Evolutionary conservation across 2,888 invertebrate species (phyloP), one percentile per base, ranked within the genome.

Genomic region (Oeneis ivallda): DNA sequence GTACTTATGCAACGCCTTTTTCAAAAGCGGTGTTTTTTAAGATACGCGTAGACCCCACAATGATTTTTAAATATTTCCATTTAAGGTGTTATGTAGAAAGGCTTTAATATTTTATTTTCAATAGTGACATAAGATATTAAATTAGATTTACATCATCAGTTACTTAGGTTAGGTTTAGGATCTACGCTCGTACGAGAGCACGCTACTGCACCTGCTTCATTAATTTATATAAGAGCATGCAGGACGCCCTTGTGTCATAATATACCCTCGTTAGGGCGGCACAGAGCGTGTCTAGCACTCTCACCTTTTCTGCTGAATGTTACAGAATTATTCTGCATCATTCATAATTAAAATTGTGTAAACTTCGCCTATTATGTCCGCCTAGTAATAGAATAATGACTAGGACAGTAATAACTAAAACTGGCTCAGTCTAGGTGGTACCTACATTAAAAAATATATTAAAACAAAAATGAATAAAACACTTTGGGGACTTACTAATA

Each of bases 181-280:
- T 47, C 45, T 47, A 52, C 57, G 43, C 15, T 2, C 15, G 45
- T 56, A 54, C 41, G 41, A 53, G 61, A 43, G 59, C 47, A 65
- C 41, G 45, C 47, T 53, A 15, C 54, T 59, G 50, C 62, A 65
- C 49, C 11, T 49, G 68, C 65, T 68, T 68, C 68, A 65, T 68
- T 68, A 68, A 65, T 63, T 57, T 65, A 66, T 68, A 68, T 59
- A 68, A 63, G 68, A 68, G 66, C 39, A 54, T 65, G 68, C 65
- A 66, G 67, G 67, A 67, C 60, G 64, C 57, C 60, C 64, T 64
- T 56, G 57, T 60, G 61, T 57, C 67, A 57, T 57, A 59, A 59
- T 59, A 54, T 53, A 64, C 60, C 37, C 54, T 49, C 54, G 56
- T 61, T 19, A 61, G 43, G 49, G 64, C 59, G 59, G 64, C 67